A percentile compares a stretch with the other conserved stretches of the same genome.
Evolutionary conservation across 1,140 invertebrate genomes (phyloP).

Genomic region (Leptoteleia sp.): DNA sequence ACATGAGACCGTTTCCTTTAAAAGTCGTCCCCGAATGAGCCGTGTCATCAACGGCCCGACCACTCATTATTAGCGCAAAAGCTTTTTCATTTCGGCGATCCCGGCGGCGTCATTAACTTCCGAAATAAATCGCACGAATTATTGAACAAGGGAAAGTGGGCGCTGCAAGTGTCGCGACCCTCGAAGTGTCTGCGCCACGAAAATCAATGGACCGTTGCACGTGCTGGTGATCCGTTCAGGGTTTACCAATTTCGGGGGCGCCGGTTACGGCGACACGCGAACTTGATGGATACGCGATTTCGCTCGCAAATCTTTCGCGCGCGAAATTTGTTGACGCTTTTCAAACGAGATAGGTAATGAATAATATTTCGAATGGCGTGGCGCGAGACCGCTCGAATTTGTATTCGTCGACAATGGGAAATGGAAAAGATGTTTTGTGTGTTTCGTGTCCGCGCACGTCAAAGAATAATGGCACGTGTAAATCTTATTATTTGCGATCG

Average conservation of each 20-base stretch:
- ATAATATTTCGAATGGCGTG: too few species aligned
- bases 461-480: too few species aligned
- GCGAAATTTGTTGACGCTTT: too few species aligned
- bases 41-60: slow-evolving; percentile 34
- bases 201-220: slow-evolving; percentile 50
- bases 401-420: too few species aligned
- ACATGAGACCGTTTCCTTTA: slow-evolving; percentile 32
- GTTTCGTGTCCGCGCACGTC: too few species aligned
- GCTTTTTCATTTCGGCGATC: slow-evolving; percentile 14
- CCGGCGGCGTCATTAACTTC: not conserved
- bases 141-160: slow-evolving; percentile 14
- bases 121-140: slow-evolving; percentile 17
- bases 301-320: too few species aligned
- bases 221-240: slow-evolving; percentile 44
- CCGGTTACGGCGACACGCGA: too few species aligned
- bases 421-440: too few species aligned
- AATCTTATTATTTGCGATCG: too few species aligned
- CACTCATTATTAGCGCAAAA: slow-evolving; percentile 44
- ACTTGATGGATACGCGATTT: too few species aligned
- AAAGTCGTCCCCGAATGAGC: slow-evolving; percentile 29
- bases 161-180: slow-evolving; percentile 9
- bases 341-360: too few species aligned
- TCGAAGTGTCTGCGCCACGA: slow-evolving; percentile 24
- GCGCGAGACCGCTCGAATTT: too few species aligned
- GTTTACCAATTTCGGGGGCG: slow-evolving; percentile 49